A percentile compares a stretch with the other conserved stretches of the same genome.
Evolutionary conservation across 2,888 invertebrate species (phyloP).

Genomic region (Balanococcus diminutus): DNA sequence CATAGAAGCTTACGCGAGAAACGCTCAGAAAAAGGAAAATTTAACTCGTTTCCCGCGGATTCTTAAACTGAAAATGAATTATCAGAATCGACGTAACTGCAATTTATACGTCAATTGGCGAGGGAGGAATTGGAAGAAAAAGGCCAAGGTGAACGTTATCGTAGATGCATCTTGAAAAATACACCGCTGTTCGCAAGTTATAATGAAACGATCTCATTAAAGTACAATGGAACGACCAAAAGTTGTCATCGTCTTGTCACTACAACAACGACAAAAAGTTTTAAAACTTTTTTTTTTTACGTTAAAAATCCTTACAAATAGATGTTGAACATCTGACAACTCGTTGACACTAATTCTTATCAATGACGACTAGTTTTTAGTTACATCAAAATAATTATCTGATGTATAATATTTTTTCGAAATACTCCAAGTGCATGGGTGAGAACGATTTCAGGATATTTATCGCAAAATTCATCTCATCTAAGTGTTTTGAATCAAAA

Average conservation of each 20-base stretch:
- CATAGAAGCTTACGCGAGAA: too few species aligned
- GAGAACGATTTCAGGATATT: too few species aligned
- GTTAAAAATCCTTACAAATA: not conserved
- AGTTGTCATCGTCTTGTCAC: not conserved
- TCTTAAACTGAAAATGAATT: too few species aligned
- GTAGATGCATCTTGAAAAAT: not conserved
- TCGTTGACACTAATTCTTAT: not conserved
- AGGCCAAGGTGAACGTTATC: not conserved
- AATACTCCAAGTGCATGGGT: too few species aligned
- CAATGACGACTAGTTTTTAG: not conserved
- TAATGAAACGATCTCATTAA: slow-evolving; percentile 1
- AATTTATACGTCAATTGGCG: not conserved
- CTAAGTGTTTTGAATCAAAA: too few species aligned
- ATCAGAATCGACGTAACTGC: not conserved
- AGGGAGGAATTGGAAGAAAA: not conserved
- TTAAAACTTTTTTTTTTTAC: not conserved
- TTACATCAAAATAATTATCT: not conserved
- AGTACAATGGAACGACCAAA: not conserved
- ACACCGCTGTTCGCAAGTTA: not conserved
- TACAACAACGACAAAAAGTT: not conserved
- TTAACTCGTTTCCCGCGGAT: too few species aligned
- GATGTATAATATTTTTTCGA: too few species aligned
- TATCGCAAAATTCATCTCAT: too few species aligned
- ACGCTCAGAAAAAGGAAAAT: too few species aligned
- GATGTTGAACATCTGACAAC: not conserved